A percentile compares a stretch with the other conserved stretches of the same genome.
phyloP scores from a whole-genome alignment of 2,888 invertebrate species.

The Trissolcus brochymenae region DNA sequence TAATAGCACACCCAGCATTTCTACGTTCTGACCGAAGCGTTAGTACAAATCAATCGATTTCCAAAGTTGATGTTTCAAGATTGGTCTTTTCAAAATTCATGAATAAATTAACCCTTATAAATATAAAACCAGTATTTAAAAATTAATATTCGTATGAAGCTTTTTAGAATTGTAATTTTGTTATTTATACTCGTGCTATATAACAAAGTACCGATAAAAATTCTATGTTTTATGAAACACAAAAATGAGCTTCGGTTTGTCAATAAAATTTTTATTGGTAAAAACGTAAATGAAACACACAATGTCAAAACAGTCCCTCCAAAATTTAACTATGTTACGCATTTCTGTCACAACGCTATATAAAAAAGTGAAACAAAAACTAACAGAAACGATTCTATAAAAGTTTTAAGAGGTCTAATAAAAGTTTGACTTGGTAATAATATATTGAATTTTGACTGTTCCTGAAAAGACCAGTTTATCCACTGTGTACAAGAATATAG shows the following conservation, averaged over 20 bases:
- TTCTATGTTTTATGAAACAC: background rate
- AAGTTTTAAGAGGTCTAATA: background rate
- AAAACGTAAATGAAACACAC: too few relatives aligned
- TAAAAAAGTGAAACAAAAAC: background rate
- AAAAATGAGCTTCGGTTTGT: too few relatives aligned
- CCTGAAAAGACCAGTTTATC: too few relatives aligned
- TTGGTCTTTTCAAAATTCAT: background rate
- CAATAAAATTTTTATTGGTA: too few relatives aligned
- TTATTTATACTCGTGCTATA: background rate
- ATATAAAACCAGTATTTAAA: background rate
- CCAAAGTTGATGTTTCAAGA: background rate
- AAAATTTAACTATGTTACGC: too few relatives aligned
- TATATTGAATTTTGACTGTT: background rate
- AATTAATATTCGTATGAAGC: background rate
- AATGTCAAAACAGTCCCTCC: too few relatives aligned
- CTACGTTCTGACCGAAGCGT: background rate
- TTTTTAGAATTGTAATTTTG: background rate
- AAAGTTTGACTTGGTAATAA: background rate
- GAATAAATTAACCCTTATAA: background rate
- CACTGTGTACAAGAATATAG: background rate
- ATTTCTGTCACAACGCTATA: too few relatives aligned
- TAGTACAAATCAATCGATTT: constrained; percentile 18
- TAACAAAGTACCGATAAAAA: background rate
- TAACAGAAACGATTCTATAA: background rate
- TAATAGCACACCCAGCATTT: constrained; percentile 14